Conservation (phyloP, 2,113 vertebrate species). For the Thalassoma bifasciatum region DNA sequence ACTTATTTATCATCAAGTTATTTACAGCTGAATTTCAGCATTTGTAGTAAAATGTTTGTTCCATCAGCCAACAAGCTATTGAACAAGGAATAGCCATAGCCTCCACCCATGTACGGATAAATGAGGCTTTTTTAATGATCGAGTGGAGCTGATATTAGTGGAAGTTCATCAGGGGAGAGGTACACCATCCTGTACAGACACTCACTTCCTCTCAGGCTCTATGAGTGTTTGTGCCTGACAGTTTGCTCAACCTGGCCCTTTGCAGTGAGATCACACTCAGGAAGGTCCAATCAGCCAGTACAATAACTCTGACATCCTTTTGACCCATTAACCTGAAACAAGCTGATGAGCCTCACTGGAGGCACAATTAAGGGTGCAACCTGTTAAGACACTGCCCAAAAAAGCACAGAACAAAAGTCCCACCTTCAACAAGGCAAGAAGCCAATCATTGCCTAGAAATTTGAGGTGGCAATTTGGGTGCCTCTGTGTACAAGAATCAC, state of each 20-base stretch:
- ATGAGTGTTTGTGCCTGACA: slow-evolving; percentile 33
- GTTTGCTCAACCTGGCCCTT: slow-evolving; percentile 18
- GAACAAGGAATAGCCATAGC: neutral
- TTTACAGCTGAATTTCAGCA: too few species aligned
- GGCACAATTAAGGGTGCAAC: too few species aligned
- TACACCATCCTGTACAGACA: slow-evolving; percentile 70
- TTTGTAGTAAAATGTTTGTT: neutral
- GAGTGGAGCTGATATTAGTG: neutral
- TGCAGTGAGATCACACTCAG: neutral
- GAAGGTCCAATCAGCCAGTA: slow-evolving; percentile 21
- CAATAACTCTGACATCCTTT: neutral
- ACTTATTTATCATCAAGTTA: too few species aligned
- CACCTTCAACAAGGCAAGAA: too few species aligned
- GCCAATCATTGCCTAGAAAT: too few species aligned
- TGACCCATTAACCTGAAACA: neutral
- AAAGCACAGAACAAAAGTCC: too few species aligned
- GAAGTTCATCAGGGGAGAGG: slow-evolving; percentile 35
- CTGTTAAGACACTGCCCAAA: neutral
- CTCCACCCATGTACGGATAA: slow-evolving; percentile 1
- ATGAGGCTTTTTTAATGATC: slow-evolving; percentile 8
- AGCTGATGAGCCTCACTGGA: neutral
- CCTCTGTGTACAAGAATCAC: too few species aligned
- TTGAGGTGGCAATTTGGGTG: too few species aligned
- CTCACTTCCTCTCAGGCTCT: slow-evolving; percentile 67
- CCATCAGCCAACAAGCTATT: neutral